Evolutionary conservation across 2,113 vertebrate species (phyloP).

Genomic region (Solenodon paradoxus): DNA sequence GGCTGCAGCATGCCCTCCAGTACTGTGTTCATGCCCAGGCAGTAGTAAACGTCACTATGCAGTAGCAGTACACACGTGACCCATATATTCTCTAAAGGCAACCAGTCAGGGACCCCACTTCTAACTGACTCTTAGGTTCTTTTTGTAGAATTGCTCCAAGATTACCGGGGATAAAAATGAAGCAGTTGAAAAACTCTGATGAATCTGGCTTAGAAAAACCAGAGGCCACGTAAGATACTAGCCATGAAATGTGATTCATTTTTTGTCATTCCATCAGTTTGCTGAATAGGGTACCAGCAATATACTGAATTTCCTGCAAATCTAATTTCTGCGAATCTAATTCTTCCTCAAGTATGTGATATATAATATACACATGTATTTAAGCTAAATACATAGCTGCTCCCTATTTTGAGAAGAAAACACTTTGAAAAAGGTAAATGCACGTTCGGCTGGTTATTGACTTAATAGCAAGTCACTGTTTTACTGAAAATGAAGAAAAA

Average conservation of each 20-base stretch:
- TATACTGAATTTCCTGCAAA: not conserved
- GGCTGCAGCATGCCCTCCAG: fast-evolving
- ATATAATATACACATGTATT: not conserved
- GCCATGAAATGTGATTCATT: slow-evolving; percentile 21
- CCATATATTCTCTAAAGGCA: not conserved
- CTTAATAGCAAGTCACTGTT: slow-evolving; percentile 36
- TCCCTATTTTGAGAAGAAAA: not conserved
- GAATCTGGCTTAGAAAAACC: slow-evolving; percentile 49
- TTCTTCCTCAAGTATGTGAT: not conserved
- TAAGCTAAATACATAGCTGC: slow-evolving; percentile 16
- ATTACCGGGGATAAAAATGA: not conserved
- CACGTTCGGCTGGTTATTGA: not conserved
- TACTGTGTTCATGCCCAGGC: slow-evolving; percentile 1
- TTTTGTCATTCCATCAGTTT: slow-evolving; percentile 34
- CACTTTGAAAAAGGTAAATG: not conserved
- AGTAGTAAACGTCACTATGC: not conserved
- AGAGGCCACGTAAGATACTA: not conserved
- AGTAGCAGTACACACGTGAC: not conserved
- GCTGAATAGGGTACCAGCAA: slow-evolving; percentile 28
- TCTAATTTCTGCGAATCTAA: slow-evolving; percentile 10
- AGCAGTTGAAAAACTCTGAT: not conserved
- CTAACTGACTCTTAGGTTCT: not conserved
- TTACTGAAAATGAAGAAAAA: slow-evolving; percentile 18
- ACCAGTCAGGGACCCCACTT: not conserved
- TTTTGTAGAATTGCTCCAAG: slow-evolving; percentile 38